Base-by-base conservation (phyloP, 2,113 vertebrate species). In the Scomber japonicus region DNA sequence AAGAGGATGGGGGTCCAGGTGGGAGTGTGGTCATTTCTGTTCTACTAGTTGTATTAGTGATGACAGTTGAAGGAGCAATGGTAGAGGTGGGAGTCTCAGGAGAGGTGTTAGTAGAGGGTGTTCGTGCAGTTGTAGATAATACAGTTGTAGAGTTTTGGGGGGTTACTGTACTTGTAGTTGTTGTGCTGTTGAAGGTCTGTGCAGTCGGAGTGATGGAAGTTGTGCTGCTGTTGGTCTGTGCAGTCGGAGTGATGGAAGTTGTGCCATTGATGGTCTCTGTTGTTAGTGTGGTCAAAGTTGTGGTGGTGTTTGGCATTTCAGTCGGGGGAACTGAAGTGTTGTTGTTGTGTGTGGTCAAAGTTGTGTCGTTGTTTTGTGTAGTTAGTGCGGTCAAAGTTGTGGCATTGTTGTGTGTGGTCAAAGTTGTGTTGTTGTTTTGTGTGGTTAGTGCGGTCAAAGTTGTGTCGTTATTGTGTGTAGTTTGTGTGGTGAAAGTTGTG, bases 1-100 rank as follows among this genome's bases (percentile, higher is more conserved):
- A 60, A 79, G 84, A 69, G 64, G 75, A 1, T 82, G 53, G 14
- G 76, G 73, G 8, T 89, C 76, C 88, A 24, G 49, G 2, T 82
- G 75, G 71, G 45, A 65, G n/a, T 57, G 59, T 53, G n/a, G 40
- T 60, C 64, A 19, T 27, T n/a, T 15, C 15, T 45, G 24, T 24
- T 10, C 21, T 27, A 40, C 35, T 40, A 8, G 76, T 72, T 78
- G 66, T 54, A 54, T 65, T 68, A 40, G 60, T 61, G 48, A 40
- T 78, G 48, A 17, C 1, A 13, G 53, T 55, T 6, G 63, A 31
- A 15, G 53, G 31, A 45, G 60, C 11, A 3, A 19, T 21, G 11
- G 84, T 53, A n/a, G 80, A 69, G 30, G 50, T 3, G 13, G 79
- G 57, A 53, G 65, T 44, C 53, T 35, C 65, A 72, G 70, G 44